Percentiles rank a stretch among this genome's conserved stretches.
phyloP scores from a whole-genome alignment of 23 tunicate genomes.

The Trididemnum nubilum region DNA sequence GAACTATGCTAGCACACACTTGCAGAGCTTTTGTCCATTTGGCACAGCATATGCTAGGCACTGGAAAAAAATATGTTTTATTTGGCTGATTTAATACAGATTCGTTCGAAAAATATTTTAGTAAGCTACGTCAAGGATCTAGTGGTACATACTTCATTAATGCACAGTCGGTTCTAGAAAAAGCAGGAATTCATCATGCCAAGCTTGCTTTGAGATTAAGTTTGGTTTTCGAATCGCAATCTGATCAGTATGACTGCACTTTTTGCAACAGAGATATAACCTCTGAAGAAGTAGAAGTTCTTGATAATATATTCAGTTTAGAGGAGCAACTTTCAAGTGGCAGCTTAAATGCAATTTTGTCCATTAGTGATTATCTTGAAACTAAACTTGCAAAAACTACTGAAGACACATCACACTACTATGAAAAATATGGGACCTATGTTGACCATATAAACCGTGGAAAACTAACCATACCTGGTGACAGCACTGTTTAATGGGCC shows the following conservation, averaged over 20 bases:
- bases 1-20: conserved; percentile 8
- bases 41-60: not conserved
- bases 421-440: not conserved
- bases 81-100: conserved; percentile 19
- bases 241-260: not conserved
- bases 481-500: conserved; percentile 4
- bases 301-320: conserved; percentile 4
- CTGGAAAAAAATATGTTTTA: not conserved
- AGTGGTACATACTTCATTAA: conserved; percentile 18
- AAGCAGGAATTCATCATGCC: conserved; percentile 18
- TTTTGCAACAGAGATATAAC: not conserved
- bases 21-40: not conserved
- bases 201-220: not conserved
- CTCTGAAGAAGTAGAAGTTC: not conserved
- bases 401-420: conserved; percentile 4
- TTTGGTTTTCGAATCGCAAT: not conserved
- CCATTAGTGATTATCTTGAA: conserved; percentile 1
- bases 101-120: conserved; percentile 7
- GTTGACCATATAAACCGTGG: conserved; percentile 5
- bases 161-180: conserved; percentile 4
- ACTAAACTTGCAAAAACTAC: not conserved
- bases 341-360: conserved; percentile 13
- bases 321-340: conserved; percentile 3
- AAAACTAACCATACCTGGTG: conserved; percentile 7
- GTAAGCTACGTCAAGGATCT: conserved; percentile 8